Evolutionary conservation across 2,888 invertebrate genomes (phyloP).

Genomic region (Ormia ochracea): DNA sequence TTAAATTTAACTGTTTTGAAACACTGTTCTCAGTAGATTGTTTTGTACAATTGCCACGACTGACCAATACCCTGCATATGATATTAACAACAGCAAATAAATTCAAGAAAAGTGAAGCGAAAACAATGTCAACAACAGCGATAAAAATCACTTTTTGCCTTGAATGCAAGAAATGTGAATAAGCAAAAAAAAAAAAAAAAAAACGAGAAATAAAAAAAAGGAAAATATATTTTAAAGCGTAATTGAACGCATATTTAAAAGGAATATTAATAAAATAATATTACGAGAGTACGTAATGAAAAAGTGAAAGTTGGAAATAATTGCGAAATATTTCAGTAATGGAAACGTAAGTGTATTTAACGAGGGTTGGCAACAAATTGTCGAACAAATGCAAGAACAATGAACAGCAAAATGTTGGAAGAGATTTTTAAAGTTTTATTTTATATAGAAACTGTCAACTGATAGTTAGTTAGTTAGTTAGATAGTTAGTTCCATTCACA

Average conservation of each 20-base stretch:
- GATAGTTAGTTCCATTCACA: too few species aligned
- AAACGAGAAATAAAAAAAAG: background rate
- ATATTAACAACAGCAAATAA: slow-evolving; percentile 12
- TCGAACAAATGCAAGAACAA: too few species aligned
- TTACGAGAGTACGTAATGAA: too few species aligned
- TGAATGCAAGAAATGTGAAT: background rate
- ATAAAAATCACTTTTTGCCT: background rate
- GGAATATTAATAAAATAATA: too few species aligned
- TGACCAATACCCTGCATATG: slow-evolving; percentile 11
- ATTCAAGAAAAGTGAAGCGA: background rate
- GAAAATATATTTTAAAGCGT: slow-evolving; percentile 27
- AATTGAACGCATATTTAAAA: too few species aligned
- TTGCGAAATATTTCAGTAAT: background rate
- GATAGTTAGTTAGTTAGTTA: too few species aligned
- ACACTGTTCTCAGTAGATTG: background rate
- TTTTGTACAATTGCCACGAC: background rate
- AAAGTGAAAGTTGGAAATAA: slow-evolving; percentile 47
- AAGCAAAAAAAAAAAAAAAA: background rate
- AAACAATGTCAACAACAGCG: background rate
- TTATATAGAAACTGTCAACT: too few species aligned
- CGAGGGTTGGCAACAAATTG: background rate
- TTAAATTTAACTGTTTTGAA: background rate
- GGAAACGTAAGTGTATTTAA: background rate
- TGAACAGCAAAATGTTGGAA: too few species aligned
- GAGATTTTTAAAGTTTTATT: too few species aligned